Evolutionary conservation across 2,113 vertebrate genomes (phyloP).

Genomic region (Sakesphorus luctuosus): DNA sequence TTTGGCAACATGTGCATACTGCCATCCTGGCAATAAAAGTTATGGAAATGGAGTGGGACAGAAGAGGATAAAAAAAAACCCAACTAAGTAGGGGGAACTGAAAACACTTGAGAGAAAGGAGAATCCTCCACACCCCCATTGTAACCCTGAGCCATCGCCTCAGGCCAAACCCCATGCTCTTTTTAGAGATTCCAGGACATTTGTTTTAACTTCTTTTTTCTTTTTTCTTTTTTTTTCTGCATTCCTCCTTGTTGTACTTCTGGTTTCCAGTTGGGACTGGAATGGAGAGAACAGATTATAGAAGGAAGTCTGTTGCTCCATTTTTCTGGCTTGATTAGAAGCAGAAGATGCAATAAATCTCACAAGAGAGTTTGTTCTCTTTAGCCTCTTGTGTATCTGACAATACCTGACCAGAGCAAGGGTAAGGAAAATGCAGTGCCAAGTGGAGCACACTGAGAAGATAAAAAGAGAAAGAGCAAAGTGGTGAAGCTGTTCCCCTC

Average conservation of each 20-base stretch:
- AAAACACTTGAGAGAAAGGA: background rate
- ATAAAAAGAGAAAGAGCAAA: background rate
- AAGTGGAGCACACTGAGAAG: background rate
- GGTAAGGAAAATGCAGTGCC: background rate
- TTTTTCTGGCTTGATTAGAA: slow-evolving; percentile 55
- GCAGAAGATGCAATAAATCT: slow-evolving; percentile 60
- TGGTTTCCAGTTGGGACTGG: slow-evolving; percentile 24
- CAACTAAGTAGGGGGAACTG: background rate
- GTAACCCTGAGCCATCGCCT: background rate
- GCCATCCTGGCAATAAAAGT: slow-evolving; percentile 23
- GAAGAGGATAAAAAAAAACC: background rate
- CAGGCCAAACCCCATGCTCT: background rate
- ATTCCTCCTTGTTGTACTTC: slow-evolving; percentile 53
- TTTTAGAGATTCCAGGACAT: slow-evolving; percentile 2
- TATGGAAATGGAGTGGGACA: background rate
- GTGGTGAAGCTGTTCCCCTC: background rate
- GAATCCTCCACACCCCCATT: background rate
- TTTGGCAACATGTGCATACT: background rate
- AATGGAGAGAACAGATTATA: slow-evolving; percentile 33
- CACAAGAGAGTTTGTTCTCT: slow-evolving; percentile 21
- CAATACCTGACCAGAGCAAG: slow-evolving; percentile 12
- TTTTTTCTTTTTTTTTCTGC: background rate
- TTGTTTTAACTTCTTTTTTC: slow-evolving; percentile 11
- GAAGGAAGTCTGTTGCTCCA: slow-evolving; percentile 20
- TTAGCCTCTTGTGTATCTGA: background rate